A percentile compares a stretch with the other conserved stretches of the same genome.
phyloP scores from a whole-genome alignment of 1,140 invertebrate genomes.

The Nomia melanderi region DNA sequence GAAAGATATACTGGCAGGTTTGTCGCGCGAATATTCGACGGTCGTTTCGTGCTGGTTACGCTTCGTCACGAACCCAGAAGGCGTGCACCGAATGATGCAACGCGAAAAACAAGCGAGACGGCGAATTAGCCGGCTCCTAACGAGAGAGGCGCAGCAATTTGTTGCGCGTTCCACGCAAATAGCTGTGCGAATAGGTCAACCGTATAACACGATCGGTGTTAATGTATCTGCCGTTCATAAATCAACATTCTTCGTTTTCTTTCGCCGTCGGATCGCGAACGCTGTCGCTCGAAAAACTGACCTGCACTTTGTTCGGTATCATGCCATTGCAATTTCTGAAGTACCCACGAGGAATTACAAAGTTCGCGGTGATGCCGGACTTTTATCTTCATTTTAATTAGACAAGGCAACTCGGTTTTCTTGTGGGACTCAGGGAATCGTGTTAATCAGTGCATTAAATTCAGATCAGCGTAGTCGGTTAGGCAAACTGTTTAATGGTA shows the following conservation, averaged over 20 bases:
- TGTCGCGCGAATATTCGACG: neutral
- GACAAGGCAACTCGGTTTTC: too few species aligned
- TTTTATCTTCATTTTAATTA: too few species aligned
- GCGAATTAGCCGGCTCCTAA: conserved; percentile 33
- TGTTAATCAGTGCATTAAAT: too few species aligned
- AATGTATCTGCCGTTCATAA: neutral
- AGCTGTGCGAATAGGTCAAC: conserved; percentile 42
- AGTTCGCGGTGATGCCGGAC: too few species aligned
- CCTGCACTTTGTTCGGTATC: too few species aligned
- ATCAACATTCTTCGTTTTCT: neutral
- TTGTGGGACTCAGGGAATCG: too few species aligned
- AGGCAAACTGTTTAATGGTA: too few species aligned
- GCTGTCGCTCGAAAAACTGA: neutral
- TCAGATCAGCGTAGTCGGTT: too few species aligned
- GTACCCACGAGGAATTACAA: too few species aligned
- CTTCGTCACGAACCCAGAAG: neutral
- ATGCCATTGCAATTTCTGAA: too few species aligned
- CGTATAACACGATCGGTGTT: conserved; percentile 1
- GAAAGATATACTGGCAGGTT: neutral
- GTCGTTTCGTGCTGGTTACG: neutral
- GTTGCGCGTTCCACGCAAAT: conserved; percentile 52
- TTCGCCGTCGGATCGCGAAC: neutral
- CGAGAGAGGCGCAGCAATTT: conserved; percentile 46
- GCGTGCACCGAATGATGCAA: conserved; percentile 1
- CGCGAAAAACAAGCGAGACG: conserved; percentile 4